phyloP scores from a whole-genome alignment of 2,888 invertebrate genomes.

The Sericinus montela region DNA sequence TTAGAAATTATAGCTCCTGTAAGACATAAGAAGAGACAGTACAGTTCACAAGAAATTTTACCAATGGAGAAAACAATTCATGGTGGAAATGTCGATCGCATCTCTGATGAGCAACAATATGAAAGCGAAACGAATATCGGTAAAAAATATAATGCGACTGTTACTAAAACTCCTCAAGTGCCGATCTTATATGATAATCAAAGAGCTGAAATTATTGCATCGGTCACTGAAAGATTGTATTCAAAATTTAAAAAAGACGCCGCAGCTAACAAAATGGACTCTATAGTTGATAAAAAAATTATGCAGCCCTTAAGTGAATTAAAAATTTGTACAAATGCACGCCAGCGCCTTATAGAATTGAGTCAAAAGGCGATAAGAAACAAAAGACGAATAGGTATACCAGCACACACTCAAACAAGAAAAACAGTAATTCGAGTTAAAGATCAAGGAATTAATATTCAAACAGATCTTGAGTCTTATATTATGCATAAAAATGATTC shows the following conservation, averaged over 20 bases:
- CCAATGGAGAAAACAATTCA: constrained; percentile 39
- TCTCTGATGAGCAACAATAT: constrained; percentile 34
- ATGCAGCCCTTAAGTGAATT: constrained; percentile 73
- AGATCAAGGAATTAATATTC: constrained; percentile 77
- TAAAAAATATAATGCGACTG: constrained; percentile 28
- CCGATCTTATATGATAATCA: constrained; percentile 66
- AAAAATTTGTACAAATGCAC: constrained; percentile 79
- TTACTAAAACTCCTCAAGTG: constrained; percentile 40
- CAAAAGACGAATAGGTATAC: constrained; percentile 68
- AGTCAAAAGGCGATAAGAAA: constrained; percentile 79
- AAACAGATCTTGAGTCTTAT: constrained; percentile 70
- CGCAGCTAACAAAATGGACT: constrained; percentile 60
- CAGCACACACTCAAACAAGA: constrained; percentile 80
- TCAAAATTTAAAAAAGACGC: constrained; percentile 77
- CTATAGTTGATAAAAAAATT: constrained; percentile 59
- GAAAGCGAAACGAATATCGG: constrained; percentile 37
- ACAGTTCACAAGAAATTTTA: constrained; percentile 69
- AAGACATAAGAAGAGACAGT: constrained; percentile 61
- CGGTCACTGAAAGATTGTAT: constrained; percentile 84
- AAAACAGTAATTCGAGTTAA: constrained; percentile 71
- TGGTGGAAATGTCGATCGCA: constrained; percentile 23
- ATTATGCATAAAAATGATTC: constrained; percentile 46
- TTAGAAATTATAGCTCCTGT: constrained; percentile 59
- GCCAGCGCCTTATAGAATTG: constrained; percentile 77
- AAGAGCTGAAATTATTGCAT: constrained; percentile 84